Base-by-base conservation (phyloP, 2,888 invertebrate species). In the Tetanocera ferruginea region DNA sequence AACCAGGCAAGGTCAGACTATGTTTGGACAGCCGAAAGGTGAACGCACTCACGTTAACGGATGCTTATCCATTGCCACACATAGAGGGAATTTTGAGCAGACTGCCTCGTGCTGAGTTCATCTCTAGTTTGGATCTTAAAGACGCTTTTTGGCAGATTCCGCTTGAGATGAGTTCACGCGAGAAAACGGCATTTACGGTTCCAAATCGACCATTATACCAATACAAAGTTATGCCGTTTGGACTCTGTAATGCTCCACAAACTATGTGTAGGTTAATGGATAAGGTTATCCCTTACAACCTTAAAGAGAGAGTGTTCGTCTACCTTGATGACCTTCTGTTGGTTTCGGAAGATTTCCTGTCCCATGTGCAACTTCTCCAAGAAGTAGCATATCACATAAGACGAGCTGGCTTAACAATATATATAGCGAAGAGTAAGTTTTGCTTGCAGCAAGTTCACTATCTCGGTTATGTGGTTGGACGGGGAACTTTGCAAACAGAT, bases 11-110 rank as follows among this genome's bases (percentile, higher is more conserved):
- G n/a, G n/a, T n/a, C n/a, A n/a, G n/a, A n/a, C n/a, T n/a, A n/a
- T n/a, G n/a, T n/a, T n/a, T n/a, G n/a, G n/a, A n/a, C n/a, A n/a
- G n/a, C n/a, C n/a, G n/a, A n/a, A n/a, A n/a, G n/a, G n/a, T n/a
- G n/a, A n/a, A n/a, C n/a, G n/a, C n/a, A n/a, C n/a, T n/a, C n/a
- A n/a, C n/a, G n/a, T 23, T 66, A 43, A 72, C 17, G 57, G 57
- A 8, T 17, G 17, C 11, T 1, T 52, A 64, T 55, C 64, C 34
- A 49, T 31, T 64, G 31, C 70, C 64, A 19, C 81, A 80, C 17
- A 80, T 81, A n/a, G 79, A 79, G n/a, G 78, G 76, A 1, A 79
- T 83, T 25, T 25, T 81, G 8, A 76, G 76, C 60, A 57, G 77
- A 19, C 43, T 77, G 8, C 81, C 79, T 1, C 77, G 67, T 4